Evolutionary conservation across 2,113 vertebrate species (phyloP), one percentile per base, ranked within the genome.

Genomic region (Ceuthmochares aereus): DNA sequence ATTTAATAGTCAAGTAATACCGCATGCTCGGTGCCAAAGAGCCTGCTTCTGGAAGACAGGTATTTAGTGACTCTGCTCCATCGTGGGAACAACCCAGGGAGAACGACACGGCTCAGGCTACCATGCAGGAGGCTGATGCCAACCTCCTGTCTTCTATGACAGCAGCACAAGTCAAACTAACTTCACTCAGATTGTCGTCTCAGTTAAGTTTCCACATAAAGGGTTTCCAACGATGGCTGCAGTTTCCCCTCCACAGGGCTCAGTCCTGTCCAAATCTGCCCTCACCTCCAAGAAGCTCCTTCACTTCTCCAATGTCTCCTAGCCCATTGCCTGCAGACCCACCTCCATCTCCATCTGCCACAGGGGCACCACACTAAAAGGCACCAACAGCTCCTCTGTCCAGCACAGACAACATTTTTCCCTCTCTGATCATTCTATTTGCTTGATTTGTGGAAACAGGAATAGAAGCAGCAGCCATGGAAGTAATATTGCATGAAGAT

Each of bases 41-140:
- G 75, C 62, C 70, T 76, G 62, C 79, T 52, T 13, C 14, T 67
- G 70, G 20, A 42, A 47, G 59, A 70, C 21, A 21, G 62, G 34
- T 27, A 56, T 36, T 49, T 16, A 25, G 84, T 1, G 14, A 92
- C 74, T 80, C 55, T 17, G 82, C 69, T 62, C 13, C 16, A 32
- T 4, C 6, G 3, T 0, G 0, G 7, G 76, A 52, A 81, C 64
- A 49, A 2, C 26, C 6, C 8, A 5, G 49, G 76, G 68, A 60
- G 62, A 27, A 0, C 0, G 78, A 59, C 62, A 49, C 64, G 45
- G 2, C 26, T 6, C 8, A 5, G 49, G 54, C 1, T 0, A 0
- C 27, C 49, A 42, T 4, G 0, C 0, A 26, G 54, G 69, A 20
- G 54, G 59, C 30, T 47, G 70, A 32, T 1, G 13, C 4, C 82